phyloP scores from a whole-genome alignment of 2,113 vertebrate species.

The Neolamprologus ventralis region DNA sequence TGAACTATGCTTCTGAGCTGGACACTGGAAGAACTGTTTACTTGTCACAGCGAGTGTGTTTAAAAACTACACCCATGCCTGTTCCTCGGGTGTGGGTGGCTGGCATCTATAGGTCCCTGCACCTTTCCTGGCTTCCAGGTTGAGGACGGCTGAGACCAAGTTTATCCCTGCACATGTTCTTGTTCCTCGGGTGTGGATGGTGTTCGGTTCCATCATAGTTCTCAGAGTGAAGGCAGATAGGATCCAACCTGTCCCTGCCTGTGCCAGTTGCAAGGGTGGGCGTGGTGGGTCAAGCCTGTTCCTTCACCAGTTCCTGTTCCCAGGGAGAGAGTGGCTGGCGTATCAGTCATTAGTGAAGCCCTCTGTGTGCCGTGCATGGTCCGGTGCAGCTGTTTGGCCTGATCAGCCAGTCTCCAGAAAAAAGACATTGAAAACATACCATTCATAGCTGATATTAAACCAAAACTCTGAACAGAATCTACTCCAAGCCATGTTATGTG shows the following conservation, averaged over 20 bases:
- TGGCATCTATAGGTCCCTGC: not conserved
- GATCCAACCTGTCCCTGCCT: not conserved
- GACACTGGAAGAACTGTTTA: not conserved
- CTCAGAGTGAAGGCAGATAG: not conserved
- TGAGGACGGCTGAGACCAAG: not conserved
- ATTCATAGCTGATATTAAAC: not conserved
- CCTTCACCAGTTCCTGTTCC: not conserved
- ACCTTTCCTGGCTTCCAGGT: not conserved
- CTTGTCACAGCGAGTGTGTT: not conserved
- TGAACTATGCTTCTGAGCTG: not conserved
- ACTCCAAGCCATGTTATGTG: not conserved
- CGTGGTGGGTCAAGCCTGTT: not conserved
- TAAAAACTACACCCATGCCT: not conserved
- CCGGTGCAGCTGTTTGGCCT: not conserved
- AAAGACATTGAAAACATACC: accelerated
- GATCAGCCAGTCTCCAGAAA: not conserved
- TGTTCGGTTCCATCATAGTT: not conserved
- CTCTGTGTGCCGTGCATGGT: not conserved
- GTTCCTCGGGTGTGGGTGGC: not conserved
- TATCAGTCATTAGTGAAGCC: not conserved
- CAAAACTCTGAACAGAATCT: not conserved
- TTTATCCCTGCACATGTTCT: not conserved
- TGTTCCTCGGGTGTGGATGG: not conserved
- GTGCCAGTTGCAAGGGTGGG: not conserved
- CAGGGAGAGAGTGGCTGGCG: not conserved